phyloP scores from a whole-genome alignment of 2,113 vertebrate genomes.

The Eptesicus fuscus region DNA sequence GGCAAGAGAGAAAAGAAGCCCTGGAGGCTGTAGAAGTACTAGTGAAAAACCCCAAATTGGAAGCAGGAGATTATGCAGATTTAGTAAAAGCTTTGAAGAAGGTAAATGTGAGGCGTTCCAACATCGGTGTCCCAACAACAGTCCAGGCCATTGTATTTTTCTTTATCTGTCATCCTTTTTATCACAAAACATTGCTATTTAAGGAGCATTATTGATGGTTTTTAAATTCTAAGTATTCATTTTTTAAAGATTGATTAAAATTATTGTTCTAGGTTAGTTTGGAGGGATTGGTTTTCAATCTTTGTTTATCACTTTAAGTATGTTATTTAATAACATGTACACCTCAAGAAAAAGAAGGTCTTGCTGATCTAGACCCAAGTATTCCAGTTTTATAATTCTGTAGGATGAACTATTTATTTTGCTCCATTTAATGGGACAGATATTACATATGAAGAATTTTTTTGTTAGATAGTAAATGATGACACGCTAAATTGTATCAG shows the following conservation, averaged over 20 bases:
- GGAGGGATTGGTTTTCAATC: neutral
- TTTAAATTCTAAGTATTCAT: neutral
- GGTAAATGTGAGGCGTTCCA: constrained; percentile 76
- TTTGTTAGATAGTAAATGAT: neutral
- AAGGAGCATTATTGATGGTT: neutral
- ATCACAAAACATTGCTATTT: neutral
- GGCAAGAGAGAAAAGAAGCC: constrained; percentile 98
- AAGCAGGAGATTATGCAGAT: constrained; percentile 95
- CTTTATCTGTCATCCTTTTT: neutral
- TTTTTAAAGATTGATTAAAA: constrained; percentile 15
- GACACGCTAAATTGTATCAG: neutral
- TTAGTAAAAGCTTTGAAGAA: constrained; percentile 96
- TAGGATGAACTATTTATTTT: constrained; percentile 18
- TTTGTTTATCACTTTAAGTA: neutral
- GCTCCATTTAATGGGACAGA: neutral
- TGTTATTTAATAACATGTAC: neutral
- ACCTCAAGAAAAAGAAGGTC: neutral
- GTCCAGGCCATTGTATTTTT: neutral
- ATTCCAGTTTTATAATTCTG: constrained; percentile 22
- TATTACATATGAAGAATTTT: neutral
- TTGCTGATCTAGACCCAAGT: constrained; percentile 8
- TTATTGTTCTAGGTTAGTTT: neutral
- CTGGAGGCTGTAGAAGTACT: constrained; percentile 92
- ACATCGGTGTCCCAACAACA: neutral
- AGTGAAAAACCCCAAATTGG: constrained; percentile 94